Evolutionary conservation across 2,113 vertebrate genomes (phyloP), one percentile per base, ranked within the genome.

Genomic region (Sporophila hypoxantha): DNA sequence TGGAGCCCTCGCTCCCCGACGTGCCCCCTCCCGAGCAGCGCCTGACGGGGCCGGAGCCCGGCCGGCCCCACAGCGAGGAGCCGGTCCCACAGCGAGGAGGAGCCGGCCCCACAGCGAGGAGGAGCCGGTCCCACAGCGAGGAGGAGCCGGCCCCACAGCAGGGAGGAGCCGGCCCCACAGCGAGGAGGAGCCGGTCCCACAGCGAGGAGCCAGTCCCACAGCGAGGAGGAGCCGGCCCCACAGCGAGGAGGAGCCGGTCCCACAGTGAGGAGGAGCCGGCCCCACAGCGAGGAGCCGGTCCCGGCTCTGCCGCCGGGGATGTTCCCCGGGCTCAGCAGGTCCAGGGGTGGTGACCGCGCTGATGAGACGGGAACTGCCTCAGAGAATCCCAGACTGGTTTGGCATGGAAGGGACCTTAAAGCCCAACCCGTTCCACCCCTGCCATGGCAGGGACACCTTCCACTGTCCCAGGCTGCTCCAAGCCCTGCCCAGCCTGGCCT

Each of bases 401-500:
- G 39, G 17, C 29, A 4, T 13, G 53, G 29, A 52, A 65, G 16
- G 32, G 52, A 30, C 19, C 0, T 36, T 13, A 42, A 56, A 78
- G 41, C 4, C 6, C 46, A 25, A 15, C n/a, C 13, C 0, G 0
- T 44, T 0, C 23, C 23, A 25, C 7, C 9, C 17, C n/a, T 39
- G 37, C 44, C 37, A 6, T 7, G 15, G 6, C 41, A 49, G 50
- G 36, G 42, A 37, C 27, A 21, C 22, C n/a, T 66, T 0, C 52
- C 27, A 25, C 32, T 4, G 0, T 2, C 21, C 23, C 75, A 50
- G 22, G 26, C 0, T n/a, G 50, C 42, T 71, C 32, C 66, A 17
- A 73, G 13, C 5, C 52, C 12, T 0, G 0, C 10, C 22, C 36
- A 59, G 0, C 37, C 19, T 14, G 68, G n/a, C 29, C 23, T 39